Percentiles rank a stretch among this genome's conserved stretches.
Evolutionary conservation across 2,888 invertebrate species (phyloP).

Genomic region (Heteromurus nitidus): DNA sequence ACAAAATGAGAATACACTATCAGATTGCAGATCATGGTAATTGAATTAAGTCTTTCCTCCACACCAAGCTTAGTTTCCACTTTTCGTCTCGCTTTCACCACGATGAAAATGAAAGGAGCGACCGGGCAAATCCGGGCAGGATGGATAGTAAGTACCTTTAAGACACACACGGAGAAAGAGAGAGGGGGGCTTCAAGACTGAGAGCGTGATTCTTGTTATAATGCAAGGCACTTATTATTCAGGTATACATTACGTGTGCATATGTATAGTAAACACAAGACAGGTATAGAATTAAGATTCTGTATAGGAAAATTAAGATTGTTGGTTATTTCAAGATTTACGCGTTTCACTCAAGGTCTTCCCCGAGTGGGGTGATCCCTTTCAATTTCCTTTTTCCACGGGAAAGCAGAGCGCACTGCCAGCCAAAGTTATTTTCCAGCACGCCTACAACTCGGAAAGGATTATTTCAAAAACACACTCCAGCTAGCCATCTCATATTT

Average conservation of each 20-base stretch:
- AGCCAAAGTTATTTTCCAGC: neutral
- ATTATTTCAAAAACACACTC: constrained; percentile 9
- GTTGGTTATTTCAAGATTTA: neutral
- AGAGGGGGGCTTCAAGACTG: neutral
- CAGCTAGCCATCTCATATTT: constrained; percentile 2
- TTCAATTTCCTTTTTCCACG: neutral
- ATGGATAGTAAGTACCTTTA: neutral
- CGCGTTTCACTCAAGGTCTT: neutral
- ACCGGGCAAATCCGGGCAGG: neutral
- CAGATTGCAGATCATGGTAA: constrained; percentile 55
- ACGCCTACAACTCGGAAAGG: neutral
- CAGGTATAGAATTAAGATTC: neutral
- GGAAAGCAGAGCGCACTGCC: neutral
- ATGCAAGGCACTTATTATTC: no score
- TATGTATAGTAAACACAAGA: neutral
- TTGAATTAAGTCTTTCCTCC: constrained; percentile 46
- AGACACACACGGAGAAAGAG: neutral
- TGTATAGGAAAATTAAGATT: neutral
- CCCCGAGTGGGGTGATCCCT: neutral
- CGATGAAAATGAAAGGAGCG: neutral
- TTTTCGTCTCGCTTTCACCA: constrained; percentile 11
- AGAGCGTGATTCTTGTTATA: no score
- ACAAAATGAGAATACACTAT: constrained; percentile 5
- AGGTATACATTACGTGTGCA: neutral
- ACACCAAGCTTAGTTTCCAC: constrained; percentile 3